phyloP scores from a whole-genome alignment of 1,140 invertebrate genomes.

The Phortica variegata region DNA sequence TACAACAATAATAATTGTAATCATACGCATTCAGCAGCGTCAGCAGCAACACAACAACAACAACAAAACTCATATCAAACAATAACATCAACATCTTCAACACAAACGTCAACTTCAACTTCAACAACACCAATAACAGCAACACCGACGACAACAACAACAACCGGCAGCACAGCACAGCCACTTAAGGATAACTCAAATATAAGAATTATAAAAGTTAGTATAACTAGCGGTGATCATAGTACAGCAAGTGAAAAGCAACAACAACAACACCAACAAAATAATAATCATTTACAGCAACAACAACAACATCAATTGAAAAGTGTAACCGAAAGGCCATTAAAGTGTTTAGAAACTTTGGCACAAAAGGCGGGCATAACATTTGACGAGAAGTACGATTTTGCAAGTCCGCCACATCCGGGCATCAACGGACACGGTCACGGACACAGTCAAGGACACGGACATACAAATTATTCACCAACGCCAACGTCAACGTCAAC shows the following conservation, averaged over 20 bases:
- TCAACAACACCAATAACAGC: conserved; percentile 1
- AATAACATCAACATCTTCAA: conserved; percentile 3
- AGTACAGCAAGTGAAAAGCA: conserved; percentile 18
- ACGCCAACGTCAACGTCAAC: conserved; percentile 52
- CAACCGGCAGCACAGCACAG: conserved; percentile 16
- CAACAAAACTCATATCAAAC: conserved; percentile 4
- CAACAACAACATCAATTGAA: conserved; percentile 27
- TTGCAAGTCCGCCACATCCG: conserved; percentile 59
- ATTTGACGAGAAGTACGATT: conserved; percentile 69
- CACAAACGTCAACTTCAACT: conserved; percentile 14
- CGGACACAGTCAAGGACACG: too few species aligned
- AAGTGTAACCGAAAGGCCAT: conserved; percentile 53
- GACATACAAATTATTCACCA: conserved; percentile 48
- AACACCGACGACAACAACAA: conserved; percentile 10
- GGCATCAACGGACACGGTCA: conserved; percentile 59
- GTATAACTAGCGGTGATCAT: conserved; percentile 7
- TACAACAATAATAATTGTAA: too few species aligned
- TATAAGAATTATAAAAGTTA: conserved; percentile 29
- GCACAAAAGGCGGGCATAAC: conserved; percentile 68
- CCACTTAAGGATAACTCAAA: conserved; percentile 53
- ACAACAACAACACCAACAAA: conserved; percentile 19
- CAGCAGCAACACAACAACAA: not conserved
- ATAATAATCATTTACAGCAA: conserved; percentile 14
- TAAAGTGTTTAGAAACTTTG: conserved; percentile 68
- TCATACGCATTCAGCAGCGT: not conserved